Evolutionary conservation across 2,797 vertebrate genomes (phyloP), one percentile per base, ranked within the genome.

Genomic region (Sebastes aleutianus): DNA sequence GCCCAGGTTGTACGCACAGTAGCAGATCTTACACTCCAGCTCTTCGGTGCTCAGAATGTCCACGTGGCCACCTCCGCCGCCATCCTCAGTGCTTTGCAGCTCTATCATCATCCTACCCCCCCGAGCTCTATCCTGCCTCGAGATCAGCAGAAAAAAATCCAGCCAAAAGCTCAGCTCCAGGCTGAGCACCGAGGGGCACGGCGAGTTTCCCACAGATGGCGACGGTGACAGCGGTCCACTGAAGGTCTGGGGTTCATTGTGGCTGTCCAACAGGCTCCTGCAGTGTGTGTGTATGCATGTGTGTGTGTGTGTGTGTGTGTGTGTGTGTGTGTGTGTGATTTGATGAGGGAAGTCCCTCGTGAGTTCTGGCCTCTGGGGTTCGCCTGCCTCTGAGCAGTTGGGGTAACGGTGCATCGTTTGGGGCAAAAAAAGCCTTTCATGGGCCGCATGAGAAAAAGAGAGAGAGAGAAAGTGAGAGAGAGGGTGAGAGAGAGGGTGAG

Each of bases 11-110:
- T 98, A 99, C 3, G 94, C 91, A 14, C 95, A 97, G 90, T 99
- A 99, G 84, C 98, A 99, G 90, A 99, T 99, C 92, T 99, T 99
- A 88, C 98, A 99, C 95, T 99, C 98, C 1, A 99, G 94, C 82
- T 99, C 97, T 1, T 99, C 98, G 0, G 93, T 78, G 84, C 89
- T 93, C 34, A 85, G 78, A 2, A 69, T 78, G 72, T 97, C 96
- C 50, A 87, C 8, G 0, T 90, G 16, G 53, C 71, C 70, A 9
- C 72, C 58, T 74, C 79, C 66, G 1, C 43, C 84, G 56, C 80
- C 70, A 14, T 86, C 36, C 12, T 91, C 86, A 0, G 73, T 3
- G 64, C 64, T 71, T 18, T 89, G 90, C 56, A 84, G 87, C 58
- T 85, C 87, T 2, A 88, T 73, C 89, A 85, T 91, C 76, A 75